These are phyloP conservation scores for Sebastes alutus DNA, from an alignment of 2,797 vertebrate species.

Conservation along the genomic window DNA sequence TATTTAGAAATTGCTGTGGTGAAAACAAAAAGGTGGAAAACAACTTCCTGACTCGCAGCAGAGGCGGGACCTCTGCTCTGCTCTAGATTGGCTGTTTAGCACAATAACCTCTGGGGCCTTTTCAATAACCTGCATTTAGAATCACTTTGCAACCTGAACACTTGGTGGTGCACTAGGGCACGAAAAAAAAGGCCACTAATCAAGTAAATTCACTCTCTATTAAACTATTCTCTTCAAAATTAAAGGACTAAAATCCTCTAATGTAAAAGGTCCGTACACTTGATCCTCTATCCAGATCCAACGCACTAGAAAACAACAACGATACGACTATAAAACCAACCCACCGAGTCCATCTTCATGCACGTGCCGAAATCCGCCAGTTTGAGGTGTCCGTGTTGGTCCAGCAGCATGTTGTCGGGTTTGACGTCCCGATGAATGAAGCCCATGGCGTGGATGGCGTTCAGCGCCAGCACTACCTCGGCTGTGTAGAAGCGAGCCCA, in stretches of 20 bases:
- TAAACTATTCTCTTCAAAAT: not conserved
- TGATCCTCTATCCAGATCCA: not conserved
- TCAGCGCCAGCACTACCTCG: slow-evolving; percentile 94
- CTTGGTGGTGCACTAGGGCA: slow-evolving; percentile 61
- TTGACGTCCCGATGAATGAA: slow-evolving; percentile 97
- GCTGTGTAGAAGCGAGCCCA: slow-evolving; percentile 97
- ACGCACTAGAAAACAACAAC: not conserved
- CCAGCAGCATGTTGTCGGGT: slow-evolving; percentile 98
- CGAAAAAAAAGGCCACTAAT: not conserved
- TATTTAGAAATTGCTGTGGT: slow-evolving; percentile 53
- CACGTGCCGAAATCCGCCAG: slow-evolving; percentile 98
- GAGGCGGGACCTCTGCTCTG: slow-evolving; percentile 13
- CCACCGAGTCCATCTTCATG: slow-evolving; percentile 98
- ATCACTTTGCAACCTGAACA: slow-evolving; percentile 56
- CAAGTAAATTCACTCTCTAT: not conserved
- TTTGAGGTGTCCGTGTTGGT: slow-evolving; percentile 93
- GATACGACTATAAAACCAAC: slow-evolving; percentile 33
- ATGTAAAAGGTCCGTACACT: not conserved
- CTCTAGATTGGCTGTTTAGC: slow-evolving; percentile 21
- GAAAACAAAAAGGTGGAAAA: slow-evolving; percentile 57
- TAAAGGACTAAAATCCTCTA: not conserved
- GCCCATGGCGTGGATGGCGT: slow-evolving; percentile 97
- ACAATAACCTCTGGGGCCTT: slow-evolving; percentile 12
- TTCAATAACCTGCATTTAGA: slow-evolving; percentile 32
- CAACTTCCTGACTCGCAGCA: slow-evolving; percentile 25